Conservation (phyloP, 1,140 invertebrate genomes). For the Lepidurus arcticus region DNA sequence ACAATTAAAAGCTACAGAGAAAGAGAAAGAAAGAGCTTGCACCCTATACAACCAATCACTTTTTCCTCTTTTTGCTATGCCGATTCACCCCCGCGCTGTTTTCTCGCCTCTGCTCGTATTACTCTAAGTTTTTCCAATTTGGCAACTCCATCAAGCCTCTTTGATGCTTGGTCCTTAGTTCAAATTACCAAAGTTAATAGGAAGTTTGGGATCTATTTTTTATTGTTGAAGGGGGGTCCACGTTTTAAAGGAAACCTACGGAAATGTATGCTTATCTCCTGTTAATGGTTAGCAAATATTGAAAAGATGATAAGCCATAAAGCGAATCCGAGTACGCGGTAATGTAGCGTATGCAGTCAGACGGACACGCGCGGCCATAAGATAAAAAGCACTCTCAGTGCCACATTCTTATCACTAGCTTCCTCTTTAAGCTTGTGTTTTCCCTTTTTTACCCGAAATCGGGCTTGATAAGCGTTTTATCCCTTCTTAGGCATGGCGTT, state of each 20-base stretch:
- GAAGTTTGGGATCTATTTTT: background rate
- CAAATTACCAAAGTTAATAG: background rate
- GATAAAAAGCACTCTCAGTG: background rate
- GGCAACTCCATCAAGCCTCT: background rate
- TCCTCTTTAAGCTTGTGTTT: background rate
- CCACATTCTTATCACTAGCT: background rate
- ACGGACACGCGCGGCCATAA: background rate
- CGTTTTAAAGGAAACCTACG: background rate
- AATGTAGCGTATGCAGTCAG: background rate
- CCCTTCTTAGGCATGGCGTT: background rate
- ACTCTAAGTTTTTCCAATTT: background rate
- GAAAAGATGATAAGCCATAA: background rate
- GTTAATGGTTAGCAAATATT: background rate
- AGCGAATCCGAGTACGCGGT: background rate
- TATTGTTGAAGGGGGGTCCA: no score
- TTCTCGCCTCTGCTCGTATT: background rate
- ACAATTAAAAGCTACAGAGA: conserved; percentile 5
- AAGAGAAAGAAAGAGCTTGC: background rate
- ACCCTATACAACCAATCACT: background rate
- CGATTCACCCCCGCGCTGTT: conserved; percentile 5
- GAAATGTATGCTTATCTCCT: background rate
- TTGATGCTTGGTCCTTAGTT: background rate
- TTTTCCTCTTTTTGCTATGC: background rate
- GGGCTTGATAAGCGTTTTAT: background rate
- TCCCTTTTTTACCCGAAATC: background rate